phyloP scores from a whole-genome alignment of 2,888 invertebrate genomes.

The Platycheirus rosarum region DNA sequence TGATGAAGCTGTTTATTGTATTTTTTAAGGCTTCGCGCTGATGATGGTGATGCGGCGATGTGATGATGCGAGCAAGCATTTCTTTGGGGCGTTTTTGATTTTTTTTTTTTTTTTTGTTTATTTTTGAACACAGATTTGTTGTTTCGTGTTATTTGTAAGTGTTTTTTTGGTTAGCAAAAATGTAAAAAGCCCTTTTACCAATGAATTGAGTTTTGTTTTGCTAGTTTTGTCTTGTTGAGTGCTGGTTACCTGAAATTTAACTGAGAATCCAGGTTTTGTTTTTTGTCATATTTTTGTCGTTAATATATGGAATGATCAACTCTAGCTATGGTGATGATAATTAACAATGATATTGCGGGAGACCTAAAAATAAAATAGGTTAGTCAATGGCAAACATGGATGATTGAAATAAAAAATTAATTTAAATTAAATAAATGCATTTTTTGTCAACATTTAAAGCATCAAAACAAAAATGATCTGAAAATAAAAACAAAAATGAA shows the following conservation, averaged over 20 bases:
- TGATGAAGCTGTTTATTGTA: constrained; percentile 68
- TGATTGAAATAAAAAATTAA: neutral
- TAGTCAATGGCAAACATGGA: constrained; percentile 35
- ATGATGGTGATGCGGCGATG: constrained; percentile 52
- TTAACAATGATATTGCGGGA: neutral
- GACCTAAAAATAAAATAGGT: constrained; percentile 71
- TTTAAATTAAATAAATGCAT: neutral
- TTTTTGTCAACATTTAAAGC: neutral
- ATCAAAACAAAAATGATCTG: constrained; percentile 19
- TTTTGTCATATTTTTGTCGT: neutral
- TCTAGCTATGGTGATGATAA: neutral
- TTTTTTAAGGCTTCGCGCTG: constrained; percentile 39
- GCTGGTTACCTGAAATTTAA: constrained; percentile 48
- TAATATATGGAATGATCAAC: neutral
- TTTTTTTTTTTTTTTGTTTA: no score
- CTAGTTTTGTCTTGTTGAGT: constrained; percentile 17
- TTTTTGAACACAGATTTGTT: constrained; percentile 46
- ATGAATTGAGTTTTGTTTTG: constrained; percentile 50
- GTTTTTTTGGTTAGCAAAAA: constrained; percentile 60
- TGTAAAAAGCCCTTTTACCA: constrained; percentile 73
- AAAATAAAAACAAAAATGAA: constrained; percentile 16
- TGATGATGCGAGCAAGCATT: constrained; percentile 67
- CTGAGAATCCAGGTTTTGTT: constrained; percentile 6
- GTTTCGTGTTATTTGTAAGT: constrained; percentile 41
- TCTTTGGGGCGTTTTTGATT: constrained; percentile 34